These are phyloP conservation scores for Macrobrachium nipponense DNA, from an alignment of 1,140 invertebrate species.

Conservation along the genomic window DNA sequence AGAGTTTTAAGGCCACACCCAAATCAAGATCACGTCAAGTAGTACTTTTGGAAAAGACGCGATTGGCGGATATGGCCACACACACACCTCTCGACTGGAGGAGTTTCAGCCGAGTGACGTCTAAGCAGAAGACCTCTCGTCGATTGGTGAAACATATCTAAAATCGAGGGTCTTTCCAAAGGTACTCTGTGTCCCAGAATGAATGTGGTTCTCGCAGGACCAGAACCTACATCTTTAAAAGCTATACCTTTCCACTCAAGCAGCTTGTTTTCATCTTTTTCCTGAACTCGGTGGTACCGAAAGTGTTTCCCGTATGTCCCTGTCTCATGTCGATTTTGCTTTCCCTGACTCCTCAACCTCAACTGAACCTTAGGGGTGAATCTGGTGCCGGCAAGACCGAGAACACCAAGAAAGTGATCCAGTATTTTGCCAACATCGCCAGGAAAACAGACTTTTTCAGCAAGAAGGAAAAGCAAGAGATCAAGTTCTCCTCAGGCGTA, in stretches of 20 bases:
- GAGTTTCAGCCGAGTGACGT: too few species aligned
- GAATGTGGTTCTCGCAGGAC: conserved; percentile 16
- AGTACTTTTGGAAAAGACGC: too few species aligned
- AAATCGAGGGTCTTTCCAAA: background rate
- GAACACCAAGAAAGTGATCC: conserved; percentile 79
- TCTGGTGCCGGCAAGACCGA: conserved; percentile 78
- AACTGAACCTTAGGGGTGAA: conserved; percentile 69
- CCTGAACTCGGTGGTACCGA: background rate
- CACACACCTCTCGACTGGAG: too few species aligned
- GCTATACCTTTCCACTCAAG: background rate
- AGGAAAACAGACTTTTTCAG: conserved; percentile 75
- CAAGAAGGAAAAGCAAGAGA: conserved; percentile 75
- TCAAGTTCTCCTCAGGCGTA: conserved; percentile 50
- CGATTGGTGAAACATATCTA: background rate
- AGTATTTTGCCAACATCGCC: conserved; percentile 76
- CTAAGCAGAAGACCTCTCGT: background rate
- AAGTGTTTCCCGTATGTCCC: background rate
- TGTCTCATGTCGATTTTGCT: conserved; percentile 7
- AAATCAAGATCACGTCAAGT: too few species aligned
- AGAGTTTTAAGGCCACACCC: too few species aligned
- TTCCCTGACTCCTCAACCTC: conserved; percentile 30
- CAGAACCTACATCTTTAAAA: conserved; percentile 5
- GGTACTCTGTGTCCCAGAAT: background rate
- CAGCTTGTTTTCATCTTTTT: background rate
- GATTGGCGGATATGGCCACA: too few species aligned